Conservation (phyloP, 2,113 vertebrate species). For the Alethe castanea region DNA sequence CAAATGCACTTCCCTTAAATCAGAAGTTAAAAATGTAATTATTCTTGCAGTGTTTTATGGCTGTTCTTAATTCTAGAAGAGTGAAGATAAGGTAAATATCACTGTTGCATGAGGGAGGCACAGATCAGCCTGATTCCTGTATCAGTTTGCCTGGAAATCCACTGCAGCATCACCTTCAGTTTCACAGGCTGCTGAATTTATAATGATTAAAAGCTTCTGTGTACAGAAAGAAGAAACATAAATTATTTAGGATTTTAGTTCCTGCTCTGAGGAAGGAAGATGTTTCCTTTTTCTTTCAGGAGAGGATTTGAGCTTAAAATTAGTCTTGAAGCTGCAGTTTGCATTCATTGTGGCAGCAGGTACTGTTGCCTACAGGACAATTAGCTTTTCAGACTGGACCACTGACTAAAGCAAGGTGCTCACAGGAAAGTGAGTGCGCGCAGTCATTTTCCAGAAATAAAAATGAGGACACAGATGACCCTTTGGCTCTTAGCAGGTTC, state of each 20-base stretch:
- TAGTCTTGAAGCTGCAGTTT: not conserved
- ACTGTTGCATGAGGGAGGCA: not conserved
- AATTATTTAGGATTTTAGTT: conserved; percentile 15
- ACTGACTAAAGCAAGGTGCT: not conserved
- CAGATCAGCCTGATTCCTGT: not conserved
- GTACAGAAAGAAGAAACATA: not conserved
- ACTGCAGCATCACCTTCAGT: not conserved
- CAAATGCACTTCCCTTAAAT: not conserved
- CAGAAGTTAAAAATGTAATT: not conserved
- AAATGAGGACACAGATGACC: not conserved
- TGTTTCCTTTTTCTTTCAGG: not conserved
- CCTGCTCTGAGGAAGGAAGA: not conserved
- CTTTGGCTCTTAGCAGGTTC: not conserved
- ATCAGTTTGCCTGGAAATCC: not conserved
- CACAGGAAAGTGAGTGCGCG: not conserved
- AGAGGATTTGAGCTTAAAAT: not conserved
- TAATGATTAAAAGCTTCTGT: not conserved
- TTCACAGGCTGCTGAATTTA: not conserved
- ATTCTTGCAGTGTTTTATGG: not conserved
- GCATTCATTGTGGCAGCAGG: not conserved
- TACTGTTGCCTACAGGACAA: not conserved
- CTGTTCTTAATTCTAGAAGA: not conserved
- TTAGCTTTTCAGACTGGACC: not conserved
- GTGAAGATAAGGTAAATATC: not conserved
- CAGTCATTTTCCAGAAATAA: not conserved